Conservation (phyloP, 2,797 vertebrate species). For the Novumbra hubbsi region DNA sequence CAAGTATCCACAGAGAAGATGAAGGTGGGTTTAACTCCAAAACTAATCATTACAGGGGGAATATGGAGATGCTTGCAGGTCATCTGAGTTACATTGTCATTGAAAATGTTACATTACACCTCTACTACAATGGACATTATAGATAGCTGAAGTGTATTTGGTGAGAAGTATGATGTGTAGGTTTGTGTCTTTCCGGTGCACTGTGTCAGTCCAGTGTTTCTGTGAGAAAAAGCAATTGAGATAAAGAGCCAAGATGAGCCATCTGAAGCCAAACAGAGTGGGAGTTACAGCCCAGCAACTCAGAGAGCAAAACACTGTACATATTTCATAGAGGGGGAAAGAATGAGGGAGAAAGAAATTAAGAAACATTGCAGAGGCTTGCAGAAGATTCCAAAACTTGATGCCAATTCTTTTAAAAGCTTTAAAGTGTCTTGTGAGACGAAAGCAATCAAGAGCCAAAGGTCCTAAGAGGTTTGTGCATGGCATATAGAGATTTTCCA, state of each 20-base stretch:
- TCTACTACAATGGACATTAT: neutral
- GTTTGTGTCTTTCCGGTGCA: neutral
- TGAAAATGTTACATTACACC: neutral
- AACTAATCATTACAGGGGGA: slow-evolving; percentile 41
- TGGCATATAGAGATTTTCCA: neutral
- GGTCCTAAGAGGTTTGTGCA: neutral
- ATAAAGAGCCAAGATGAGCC: neutral
- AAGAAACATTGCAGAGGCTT: neutral
- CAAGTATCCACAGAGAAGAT: slow-evolving; percentile 52
- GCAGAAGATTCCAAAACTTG: neutral
- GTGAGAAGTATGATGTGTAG: neutral
- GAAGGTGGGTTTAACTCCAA: slow-evolving; percentile 56
- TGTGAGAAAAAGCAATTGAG: neutral
- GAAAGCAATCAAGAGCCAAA: slow-evolving; percentile 15
- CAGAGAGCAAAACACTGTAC: neutral
- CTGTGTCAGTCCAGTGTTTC: neutral
- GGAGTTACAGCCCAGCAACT: neutral
- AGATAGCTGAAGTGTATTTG: neutral
- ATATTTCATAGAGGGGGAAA: neutral
- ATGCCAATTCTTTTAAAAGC: neutral
- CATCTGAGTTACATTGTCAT: neutral
- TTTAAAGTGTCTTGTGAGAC: slow-evolving; percentile 17
- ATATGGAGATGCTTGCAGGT: slow-evolving; percentile 23
- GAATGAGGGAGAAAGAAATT: neutral
- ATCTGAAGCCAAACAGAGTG: neutral